Conservation (phyloP, 2,113 vertebrate species). For the Lagopus leucura region DNA sequence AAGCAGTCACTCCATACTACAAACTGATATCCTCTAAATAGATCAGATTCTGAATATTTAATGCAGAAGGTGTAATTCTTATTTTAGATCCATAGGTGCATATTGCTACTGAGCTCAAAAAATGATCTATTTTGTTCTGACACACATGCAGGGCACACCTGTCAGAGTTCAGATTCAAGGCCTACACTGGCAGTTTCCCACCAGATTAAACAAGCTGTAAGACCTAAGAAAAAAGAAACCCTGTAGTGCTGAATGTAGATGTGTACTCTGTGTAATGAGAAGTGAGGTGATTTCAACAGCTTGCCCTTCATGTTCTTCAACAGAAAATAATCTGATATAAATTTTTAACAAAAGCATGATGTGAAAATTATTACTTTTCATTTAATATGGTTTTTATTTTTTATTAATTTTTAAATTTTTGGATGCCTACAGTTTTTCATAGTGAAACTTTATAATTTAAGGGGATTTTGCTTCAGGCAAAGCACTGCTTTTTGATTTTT, state of each 20-base stretch:
- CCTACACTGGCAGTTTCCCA: neutral
- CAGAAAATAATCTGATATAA: slow-evolving; percentile 11
- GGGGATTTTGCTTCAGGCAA: slow-evolving; percentile 51
- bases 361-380: neutral
- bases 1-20: neutral
- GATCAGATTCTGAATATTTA: neutral
- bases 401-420: slow-evolving; percentile 64
- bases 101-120: neutral
- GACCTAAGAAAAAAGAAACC: neutral
- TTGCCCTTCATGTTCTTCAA: slow-evolving; percentile 26
- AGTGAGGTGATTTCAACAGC: neutral
- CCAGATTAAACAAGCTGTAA: neutral
- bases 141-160: neutral
- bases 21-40: neutral
- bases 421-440: slow-evolving; percentile 10
- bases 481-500: slow-evolving; percentile 70
- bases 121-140: neutral
- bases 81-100: neutral
- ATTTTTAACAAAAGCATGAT: slow-evolving; percentile 44
- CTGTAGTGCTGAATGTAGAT: neutral
- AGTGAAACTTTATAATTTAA: slow-evolving; percentile 49
- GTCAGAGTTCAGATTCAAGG: neutral
- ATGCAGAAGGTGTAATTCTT: neutral
- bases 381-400: slow-evolving; percentile 39
- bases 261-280: neutral